Base-by-base conservation (phyloP, 2,888 invertebrate genomes). In the Caprella mutica region DNA sequence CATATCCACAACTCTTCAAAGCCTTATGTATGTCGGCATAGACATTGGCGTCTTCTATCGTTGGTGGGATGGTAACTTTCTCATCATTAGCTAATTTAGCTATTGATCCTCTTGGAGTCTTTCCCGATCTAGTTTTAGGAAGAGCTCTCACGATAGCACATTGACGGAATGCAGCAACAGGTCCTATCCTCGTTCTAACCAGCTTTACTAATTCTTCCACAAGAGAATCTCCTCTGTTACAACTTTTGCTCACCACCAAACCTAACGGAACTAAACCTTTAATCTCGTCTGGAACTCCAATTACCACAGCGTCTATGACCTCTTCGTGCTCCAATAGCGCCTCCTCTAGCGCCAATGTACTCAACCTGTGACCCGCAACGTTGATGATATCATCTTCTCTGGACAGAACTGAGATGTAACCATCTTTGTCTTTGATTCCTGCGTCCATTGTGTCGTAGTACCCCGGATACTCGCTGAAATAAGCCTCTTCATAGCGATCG, bases 381-480 rank as follows among this genome's bases (percentile, higher is more conserved):
- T 94, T 94, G 68, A 94, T 93, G 59, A 91, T 86, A 73, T 94
- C 94, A 74, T 94, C 94, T 59, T 88, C 90, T 30, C 94, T 77
- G 0, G 92, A 86, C 52, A 90, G 87, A 14, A 94, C 89, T 73
- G 84, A 89, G 2, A 94, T 78, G 55, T 86, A 86, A 0, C 90
- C 90, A 66, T 83, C 81, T 54, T 83, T 80, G 69, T 90, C 89
- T 56, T 81, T 78, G 72, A 85, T 88, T 0, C 93, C 94, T 1
- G 90, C 90, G 71, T 94, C 94, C 86, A 92, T 92, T 0, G 93
- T 93, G 70, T 93, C 92, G 70, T 94, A 90, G 72, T 81, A 89
- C 3, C 87, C 88, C 48, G 85, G 85, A 73, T 81, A 88, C 68
- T 80, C 81, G 33, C 81, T 80, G 70, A 92, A 94, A 72, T 94